Base-by-base conservation (phyloP, 1,140 invertebrate species). In the Nomia melanderi region DNA sequence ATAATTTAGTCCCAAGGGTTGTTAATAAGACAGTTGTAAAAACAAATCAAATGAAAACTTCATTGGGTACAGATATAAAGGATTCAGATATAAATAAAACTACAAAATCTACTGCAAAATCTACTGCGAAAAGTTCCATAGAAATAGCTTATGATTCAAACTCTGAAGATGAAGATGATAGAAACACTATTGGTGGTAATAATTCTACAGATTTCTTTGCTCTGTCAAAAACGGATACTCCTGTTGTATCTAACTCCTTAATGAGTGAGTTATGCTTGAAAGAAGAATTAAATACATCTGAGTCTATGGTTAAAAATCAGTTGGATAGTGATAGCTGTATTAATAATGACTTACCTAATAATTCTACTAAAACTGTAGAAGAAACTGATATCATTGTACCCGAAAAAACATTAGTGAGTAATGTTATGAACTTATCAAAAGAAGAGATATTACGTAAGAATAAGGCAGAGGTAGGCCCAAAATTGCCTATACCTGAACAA, bases 401-500 rank as follows among this genome's bases (percentile, higher is more conserved):
- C 20, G 66, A 66, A 9, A 86, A 82, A 53, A 87, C 57, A 27
- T 80, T 89, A 63, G 77, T 64, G 11, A 91, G 84, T 73, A 92
- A 85, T 69, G 83, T 91, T 64, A 89, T 90, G 50, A 84, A 89
- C 80, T 83, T 92, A 73, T 87, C 88, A 1, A 90, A 81, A 70
- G 88, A 92, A 57, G 91, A 92, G 44, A 92, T 92, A 67, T 60
- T 91, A 56, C 14, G 88, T 7, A 92, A 92, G 82, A 92, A 92
- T 71, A 89, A 92, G 79, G 84, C 89, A 12, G 90, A 90, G 71
- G 87, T 92, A 67, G 92, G 90, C 1, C 91, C 92, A 27, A 91
- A 93, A 76, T 84, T 92, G 57, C 90, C 91, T 31, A 79, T 93
- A 65, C 90, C 92, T 31, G 92, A 93, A 76, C 92, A 93, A 63